Base-by-base conservation (phyloP, 2,113 vertebrate genomes). In the Coreoperca whiteheadi region DNA sequence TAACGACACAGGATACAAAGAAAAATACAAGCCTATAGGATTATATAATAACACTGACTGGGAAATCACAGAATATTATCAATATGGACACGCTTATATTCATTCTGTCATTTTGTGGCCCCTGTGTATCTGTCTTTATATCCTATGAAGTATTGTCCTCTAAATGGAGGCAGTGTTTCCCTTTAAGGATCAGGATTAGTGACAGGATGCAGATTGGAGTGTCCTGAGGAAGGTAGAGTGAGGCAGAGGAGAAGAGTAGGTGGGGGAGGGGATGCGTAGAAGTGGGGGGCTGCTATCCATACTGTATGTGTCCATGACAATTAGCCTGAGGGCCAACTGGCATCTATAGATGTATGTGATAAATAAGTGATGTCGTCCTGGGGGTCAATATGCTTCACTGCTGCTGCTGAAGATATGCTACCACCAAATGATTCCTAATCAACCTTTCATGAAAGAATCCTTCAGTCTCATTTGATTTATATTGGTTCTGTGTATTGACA, bases 101-200 rank as follows among this genome's bases (percentile, higher is more conserved):
- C 34, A 0, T 2, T 23, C 66, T 60, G 23, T 56, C 4, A 32
- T 32, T 51, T 12, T 14, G n/a, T 32, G 1, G 32, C 4, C 0
- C 11, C 25, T 21, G 30, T 25, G 37, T 18, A 20, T 39, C 28
- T 5, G 4, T 46, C 66, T 75, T 11, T 43, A 23, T 10, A 2
- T 64, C 53, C 56, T n/a, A 3, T 46, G 4, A 57, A 23, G 61
- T 37, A 4, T 79, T 72, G 76, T 74, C 37, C 82, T 77, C 21
- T 30, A 85, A 79, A 81, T 39, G 25, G 77, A 86, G 87, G 82
- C 23, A 8, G 57, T 8, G 46, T 86, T 89, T 89, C 85, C 73
- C 93, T 94, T 94, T 93, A 94, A 93, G 92, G 92, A 94, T 94
- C 89, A 93, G 91, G 94, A 94, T 95, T 94, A 94, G 91, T 70